Base-by-base conservation (phyloP, 1,140 invertebrate genomes). In the Ceratitis capitata region DNA sequence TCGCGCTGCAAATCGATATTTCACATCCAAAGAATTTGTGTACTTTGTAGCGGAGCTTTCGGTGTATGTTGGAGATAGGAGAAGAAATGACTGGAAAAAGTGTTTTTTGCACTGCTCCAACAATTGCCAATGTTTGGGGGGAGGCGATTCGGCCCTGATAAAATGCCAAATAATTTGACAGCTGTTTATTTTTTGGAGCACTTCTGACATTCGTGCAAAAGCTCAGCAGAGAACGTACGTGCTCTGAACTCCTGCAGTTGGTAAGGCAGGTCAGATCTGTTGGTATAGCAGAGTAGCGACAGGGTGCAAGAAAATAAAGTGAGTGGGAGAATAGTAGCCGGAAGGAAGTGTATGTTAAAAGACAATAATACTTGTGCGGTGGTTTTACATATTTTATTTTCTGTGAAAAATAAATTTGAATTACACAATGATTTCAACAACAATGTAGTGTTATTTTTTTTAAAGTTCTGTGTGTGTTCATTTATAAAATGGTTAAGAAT, bases 1-100 rank as follows among this genome's bases (percentile, higher is more conserved):
- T 78, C n/a, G 69, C 69, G 42, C 69, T 78, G 69, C 69, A 78
- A 78, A 78, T 78, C 69, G 69, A 78, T 78, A 78, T 78, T 78
- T 78, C 69, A 78, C 69, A 78, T 78, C 69, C 69, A 78, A 78
- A 26, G 69, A 78, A 78, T 78, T 78, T 78, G 69, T 78, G 42
- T 78, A 78, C 69, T 78, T 78, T n/a, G 69, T 78, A 78, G 19
- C n/a, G 35, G 69, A 78, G 69, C 69, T 78, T 78, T 78, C 10
- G n/a, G 69, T 78, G 69, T 42, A 5, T 78, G 69, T 78, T 78
- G 39, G 69, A 78, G 69, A 78, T 78, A 78, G 69, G 69, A 78
- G 69, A 78, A 78, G 69, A 78, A 78, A 78, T 78, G 69, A 78
- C 69, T 78, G 69, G 69, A 23, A 78, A 78, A 42, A 29, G 12